Base-by-base conservation (phyloP, 2,888 invertebrate genomes). In the Apamea anceps region DNA sequence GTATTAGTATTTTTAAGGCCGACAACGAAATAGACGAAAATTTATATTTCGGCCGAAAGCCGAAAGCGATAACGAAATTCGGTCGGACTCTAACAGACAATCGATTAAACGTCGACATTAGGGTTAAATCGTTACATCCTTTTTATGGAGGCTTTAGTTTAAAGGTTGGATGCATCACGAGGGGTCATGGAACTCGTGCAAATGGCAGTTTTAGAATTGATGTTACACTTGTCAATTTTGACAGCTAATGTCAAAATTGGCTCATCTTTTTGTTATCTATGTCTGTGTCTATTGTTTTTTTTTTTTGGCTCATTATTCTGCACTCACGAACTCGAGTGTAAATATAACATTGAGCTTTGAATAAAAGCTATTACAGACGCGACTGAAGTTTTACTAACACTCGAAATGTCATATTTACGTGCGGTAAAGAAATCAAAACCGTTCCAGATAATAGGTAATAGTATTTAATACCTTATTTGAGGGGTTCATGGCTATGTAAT, bases 141-240 rank as follows among this genome's bases (percentile, higher is more conserved):
- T 88, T 82, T 86, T 81, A 65, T 62, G 28, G 71, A 82, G 65
- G 75, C n/a, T 79, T 73, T 13, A 18, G 12, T 77, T 75, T 68
- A 84, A 88, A 89, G 88, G 90, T 89, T 86, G 72, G 32, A 37
- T 70, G 37, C 72, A 63, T 80, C 88, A 88, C 88, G 86, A 78
- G 57, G n/a, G 72, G 86, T 74, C 75, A 77, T 57, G 81, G n/a
- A 63, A 79, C 75, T 74, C 51, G 15, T 81, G 51, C 18, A 60
- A 60, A 60, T 10, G 32, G 13, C 21, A 12, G 57, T 67, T 75
- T 60, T 21, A 66, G 42, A 73, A 70, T 63, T 68, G 13, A 62
- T 75, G 75, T 68, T 80, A 25, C 18, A 63, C 60, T 77, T 86
- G 77, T 86, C 37, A 83, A 42, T 57, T 86, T 77, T 84, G 84